Evolutionary conservation across 2,113 vertebrate genomes (phyloP), one percentile per base, ranked within the genome.

Genomic region (Embiotoca jacksoni): DNA sequence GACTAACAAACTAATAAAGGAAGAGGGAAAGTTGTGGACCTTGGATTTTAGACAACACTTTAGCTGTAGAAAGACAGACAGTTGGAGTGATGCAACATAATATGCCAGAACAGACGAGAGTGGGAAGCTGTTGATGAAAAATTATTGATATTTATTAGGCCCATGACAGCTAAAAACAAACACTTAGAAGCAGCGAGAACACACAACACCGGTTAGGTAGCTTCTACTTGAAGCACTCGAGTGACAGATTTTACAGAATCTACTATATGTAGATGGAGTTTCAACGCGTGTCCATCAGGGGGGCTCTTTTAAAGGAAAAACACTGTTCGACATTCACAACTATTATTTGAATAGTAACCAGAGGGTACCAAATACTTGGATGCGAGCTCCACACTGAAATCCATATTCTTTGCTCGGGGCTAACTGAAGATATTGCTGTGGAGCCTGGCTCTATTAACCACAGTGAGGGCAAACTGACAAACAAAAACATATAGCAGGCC

Each of bases 51-150:
- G 37, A 60, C 14, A 36, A 31, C 52, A 47, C 7, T 33, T 58
- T 44, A 6, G 6, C 56, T 54, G 33, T 39, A 53, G 54, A 50
- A 60, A 49, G 49, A 72, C 5, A 47, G 53, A 75, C 65, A 78
- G 70, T 61, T 74, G 80, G 58, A 63, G 78, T 74, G 76, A 80
- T 55, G 70, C 76, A 75, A 55, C 61, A 71, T 54, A 15, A 62
- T 44, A 31, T 61, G 31, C 36, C 46, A 54, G 30, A 80, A 60
- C 80, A 78, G 86, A 83, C 69, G 83, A 83, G 77, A 71, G 74
- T 80, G 65, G 70, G 83, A 83, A 75, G 83, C 77, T 78, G 83
- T 63, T 73, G 39, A 71, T 82, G 72, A 76, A 47, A 69, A 75
- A 72, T 66, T 3, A 69, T 70, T 80, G 75, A 57, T 84, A 59